Conservation (phyloP, 2,888 invertebrate genomes). For the Trachelus tabidus region DNA sequence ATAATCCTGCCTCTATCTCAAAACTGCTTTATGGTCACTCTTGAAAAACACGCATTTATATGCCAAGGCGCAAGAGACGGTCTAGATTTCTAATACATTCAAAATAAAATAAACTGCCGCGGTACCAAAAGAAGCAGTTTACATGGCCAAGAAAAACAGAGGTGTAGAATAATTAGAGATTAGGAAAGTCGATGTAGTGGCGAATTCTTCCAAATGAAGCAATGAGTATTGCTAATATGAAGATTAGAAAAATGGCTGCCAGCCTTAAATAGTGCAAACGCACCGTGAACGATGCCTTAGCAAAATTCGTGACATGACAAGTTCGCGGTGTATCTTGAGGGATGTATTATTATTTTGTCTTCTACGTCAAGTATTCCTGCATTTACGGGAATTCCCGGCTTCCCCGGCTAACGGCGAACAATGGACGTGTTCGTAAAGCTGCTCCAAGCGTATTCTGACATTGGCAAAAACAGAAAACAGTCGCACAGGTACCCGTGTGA, state of each 20-base stretch:
- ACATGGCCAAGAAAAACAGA: neutral
- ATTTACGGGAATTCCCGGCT: neutral
- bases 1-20: neutral
- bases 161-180: neutral
- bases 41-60: neutral
- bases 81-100: neutral
- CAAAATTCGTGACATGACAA: neutral
- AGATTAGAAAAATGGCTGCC: neutral
- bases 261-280: constrained; percentile 17
- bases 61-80: neutral
- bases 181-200: neutral
- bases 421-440: neutral
- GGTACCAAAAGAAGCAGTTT: neutral
- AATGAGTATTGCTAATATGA: neutral
- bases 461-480: too few relatives aligned
- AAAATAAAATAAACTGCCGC: neutral
- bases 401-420: neutral
- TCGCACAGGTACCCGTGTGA: neutral
- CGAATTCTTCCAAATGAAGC: neutral
- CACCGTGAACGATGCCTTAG: constrained; percentile 23
- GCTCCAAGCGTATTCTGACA: neutral
- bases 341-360: neutral
- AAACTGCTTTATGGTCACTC: neutral
- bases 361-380: neutral
- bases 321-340: neutral